A percentile compares a stretch with the other conserved stretches of the same genome.
These are phyloP conservation scores for Bombus sylvicola DNA, from an alignment of 1,140 invertebrate species.

Conservation along the genomic window DNA sequence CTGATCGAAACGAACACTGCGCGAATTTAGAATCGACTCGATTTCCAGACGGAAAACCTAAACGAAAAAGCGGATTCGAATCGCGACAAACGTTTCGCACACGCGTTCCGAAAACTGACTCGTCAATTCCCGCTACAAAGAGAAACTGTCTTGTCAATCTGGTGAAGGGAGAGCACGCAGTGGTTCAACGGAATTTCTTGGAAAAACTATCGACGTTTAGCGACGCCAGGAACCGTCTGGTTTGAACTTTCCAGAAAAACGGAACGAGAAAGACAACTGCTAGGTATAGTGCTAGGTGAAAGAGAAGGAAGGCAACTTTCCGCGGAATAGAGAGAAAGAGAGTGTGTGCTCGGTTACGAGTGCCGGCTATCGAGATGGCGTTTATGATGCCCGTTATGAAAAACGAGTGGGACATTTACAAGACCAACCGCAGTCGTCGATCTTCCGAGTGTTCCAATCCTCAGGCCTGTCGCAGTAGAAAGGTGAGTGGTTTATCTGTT, in stretches of 20 bases:
- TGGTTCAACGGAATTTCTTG: not conserved
- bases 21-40: not conserved
- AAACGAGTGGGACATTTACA: constrained; percentile 96
- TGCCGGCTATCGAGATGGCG: constrained; percentile 86
- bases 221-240: not conserved
- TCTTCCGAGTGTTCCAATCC: constrained; percentile 89
- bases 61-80: not conserved
- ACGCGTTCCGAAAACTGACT: too few species aligned
- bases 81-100: not conserved
- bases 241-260: constrained; percentile 61
- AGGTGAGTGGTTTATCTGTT: constrained; percentile 81
- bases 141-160: not conserved
- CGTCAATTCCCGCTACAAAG: not conserved
- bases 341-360: constrained; percentile 23
- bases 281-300: constrained; percentile 25
- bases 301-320: constrained; percentile 23
- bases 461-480: constrained; percentile 86
- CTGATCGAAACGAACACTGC: not conserved
- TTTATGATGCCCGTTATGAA: constrained; percentile 97
- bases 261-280: constrained; percentile 4
- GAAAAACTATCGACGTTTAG: constrained; percentile 4
- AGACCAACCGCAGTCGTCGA: constrained; percentile 89
- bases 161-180: not conserved
- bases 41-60: not conserved
- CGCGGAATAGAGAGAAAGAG: constrained; percentile 17